Evolutionary conservation across 2,113 vertebrate species (phyloP).

Genomic region (Piaya cayana): DNA sequence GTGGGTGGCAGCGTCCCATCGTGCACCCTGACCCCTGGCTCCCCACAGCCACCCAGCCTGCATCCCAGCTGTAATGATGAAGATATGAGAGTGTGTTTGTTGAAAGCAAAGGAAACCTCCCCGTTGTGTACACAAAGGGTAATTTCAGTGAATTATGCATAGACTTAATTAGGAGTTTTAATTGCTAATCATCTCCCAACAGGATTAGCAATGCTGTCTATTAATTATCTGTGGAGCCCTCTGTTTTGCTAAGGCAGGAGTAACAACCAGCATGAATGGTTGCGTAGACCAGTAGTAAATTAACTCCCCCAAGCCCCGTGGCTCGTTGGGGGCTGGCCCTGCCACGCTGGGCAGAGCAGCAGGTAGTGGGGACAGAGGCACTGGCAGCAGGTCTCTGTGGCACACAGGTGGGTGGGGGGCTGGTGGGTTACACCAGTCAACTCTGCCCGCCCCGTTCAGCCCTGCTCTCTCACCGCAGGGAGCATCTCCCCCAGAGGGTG

Average conservation of each 20-base stretch:
- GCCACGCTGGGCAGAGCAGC: not conserved
- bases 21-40: not conserved
- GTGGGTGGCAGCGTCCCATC: not conserved
- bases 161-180: slow-evolving; percentile 82
- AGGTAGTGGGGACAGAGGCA: not conserved
- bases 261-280: slow-evolving; percentile 62
- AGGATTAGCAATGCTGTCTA: slow-evolving; percentile 78
- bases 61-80: not conserved
- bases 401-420: not conserved
- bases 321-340: not conserved
- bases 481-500: not conserved
- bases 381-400: not conserved
- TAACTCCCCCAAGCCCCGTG: slow-evolving; percentile 15
- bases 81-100: slow-evolving; percentile 40
- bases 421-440: rapidly evolving
- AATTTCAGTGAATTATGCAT: slow-evolving; percentile 79
- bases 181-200: slow-evolving; percentile 80
- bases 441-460: rapidly evolving
- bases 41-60: not conserved
- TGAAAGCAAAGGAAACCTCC: slow-evolving; percentile 55
- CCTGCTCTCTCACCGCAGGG: not conserved
- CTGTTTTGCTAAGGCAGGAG: slow-evolving; percentile 74
- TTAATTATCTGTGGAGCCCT: slow-evolving; percentile 76
- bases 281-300: slow-evolving; percentile 58
- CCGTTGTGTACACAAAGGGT: slow-evolving; percentile 75